Percentiles rank a stretch among this genome's conserved stretches.
Evolutionary conservation across 2,888 invertebrate genomes (phyloP).

Genomic region (Amphipyra tragopoginis): DNA sequence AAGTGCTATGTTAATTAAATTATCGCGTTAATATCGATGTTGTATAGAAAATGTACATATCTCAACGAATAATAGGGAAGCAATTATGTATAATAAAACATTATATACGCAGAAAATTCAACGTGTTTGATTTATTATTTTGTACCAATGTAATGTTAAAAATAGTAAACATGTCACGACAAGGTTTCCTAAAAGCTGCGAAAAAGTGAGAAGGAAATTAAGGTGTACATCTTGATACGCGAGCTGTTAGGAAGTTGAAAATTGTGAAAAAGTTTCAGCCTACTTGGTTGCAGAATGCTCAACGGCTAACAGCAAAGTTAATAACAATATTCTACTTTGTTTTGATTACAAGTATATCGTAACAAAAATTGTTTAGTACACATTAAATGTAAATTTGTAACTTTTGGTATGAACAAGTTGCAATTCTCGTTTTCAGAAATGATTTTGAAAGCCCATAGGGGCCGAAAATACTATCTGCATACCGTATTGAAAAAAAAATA

Average conservation of each 20-base stretch:
- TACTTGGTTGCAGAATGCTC: not conserved
- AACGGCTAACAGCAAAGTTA: not conserved
- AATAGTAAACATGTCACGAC: not conserved
- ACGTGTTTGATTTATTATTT: not conserved
- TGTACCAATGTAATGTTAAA: not conserved
- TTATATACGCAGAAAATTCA: no score
- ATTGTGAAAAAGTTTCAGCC: conserved; percentile 2
- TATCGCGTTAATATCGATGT: conserved; percentile 3
- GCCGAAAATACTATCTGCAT: no score
- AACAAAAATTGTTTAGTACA: no score
- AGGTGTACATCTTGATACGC: conserved; percentile 10
- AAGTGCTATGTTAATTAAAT: conserved; percentile 24
- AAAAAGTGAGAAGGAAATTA: conserved; percentile 6
- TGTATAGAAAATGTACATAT: not conserved
- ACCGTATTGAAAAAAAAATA: no score
- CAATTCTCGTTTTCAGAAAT: no score
- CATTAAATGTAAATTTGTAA: no score
- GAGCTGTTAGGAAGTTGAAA: conserved; percentile 16
- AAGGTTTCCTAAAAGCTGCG: not conserved
- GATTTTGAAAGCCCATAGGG: no score
- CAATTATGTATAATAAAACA: no score
- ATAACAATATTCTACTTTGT: no score
- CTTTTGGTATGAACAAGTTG: no score
- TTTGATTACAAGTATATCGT: no score
- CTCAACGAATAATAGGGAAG: no score